These are phyloP conservation scores for Phanerotoma sp. DNA, from an alignment of 2,888 invertebrate genomes.

Conservation along the genomic window DNA sequence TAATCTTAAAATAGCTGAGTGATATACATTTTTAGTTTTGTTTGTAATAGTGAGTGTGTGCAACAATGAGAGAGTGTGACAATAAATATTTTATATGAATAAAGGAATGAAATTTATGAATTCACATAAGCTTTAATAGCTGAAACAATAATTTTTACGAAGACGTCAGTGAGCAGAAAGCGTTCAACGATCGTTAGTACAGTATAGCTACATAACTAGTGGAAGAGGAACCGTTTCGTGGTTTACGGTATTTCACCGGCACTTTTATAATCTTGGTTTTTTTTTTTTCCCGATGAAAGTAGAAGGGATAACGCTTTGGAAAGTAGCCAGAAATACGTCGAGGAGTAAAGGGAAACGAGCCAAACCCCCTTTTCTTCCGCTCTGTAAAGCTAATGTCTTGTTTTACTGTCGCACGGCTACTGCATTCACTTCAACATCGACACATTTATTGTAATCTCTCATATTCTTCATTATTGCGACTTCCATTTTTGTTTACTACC, in stretches of 20 bases:
- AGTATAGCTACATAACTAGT: not conserved
- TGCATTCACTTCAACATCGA: slow-evolving; percentile 13
- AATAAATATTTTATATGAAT: not conserved
- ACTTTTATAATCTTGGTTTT: slow-evolving; percentile 5
- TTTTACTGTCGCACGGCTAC: slow-evolving; percentile 27
- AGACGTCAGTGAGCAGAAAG: not conserved
- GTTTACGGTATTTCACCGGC: slow-evolving; percentile 2
- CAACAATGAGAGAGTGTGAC: not conserved
- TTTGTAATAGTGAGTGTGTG: too few relatives aligned
- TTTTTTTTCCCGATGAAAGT: not conserved
- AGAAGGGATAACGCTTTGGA: slow-evolving; percentile 9
- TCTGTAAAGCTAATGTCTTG: slow-evolving; percentile 40
- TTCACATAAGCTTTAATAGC: not conserved
- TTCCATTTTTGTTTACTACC: not conserved
- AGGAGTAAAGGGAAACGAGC: slow-evolving; percentile 6
- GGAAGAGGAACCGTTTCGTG: not conserved
- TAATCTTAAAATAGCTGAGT: too few relatives aligned
- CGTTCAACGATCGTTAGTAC: not conserved
- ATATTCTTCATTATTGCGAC: not conserved
- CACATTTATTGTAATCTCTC: not conserved
- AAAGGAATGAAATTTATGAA: not conserved
- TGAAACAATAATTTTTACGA: not conserved
- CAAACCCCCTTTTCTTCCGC: slow-evolving; percentile 26
- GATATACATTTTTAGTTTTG: not conserved
- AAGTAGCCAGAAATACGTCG: slow-evolving; percentile 12